Base-by-base conservation (phyloP, 2,797 vertebrate genomes). In the Esox lucius region DNA sequence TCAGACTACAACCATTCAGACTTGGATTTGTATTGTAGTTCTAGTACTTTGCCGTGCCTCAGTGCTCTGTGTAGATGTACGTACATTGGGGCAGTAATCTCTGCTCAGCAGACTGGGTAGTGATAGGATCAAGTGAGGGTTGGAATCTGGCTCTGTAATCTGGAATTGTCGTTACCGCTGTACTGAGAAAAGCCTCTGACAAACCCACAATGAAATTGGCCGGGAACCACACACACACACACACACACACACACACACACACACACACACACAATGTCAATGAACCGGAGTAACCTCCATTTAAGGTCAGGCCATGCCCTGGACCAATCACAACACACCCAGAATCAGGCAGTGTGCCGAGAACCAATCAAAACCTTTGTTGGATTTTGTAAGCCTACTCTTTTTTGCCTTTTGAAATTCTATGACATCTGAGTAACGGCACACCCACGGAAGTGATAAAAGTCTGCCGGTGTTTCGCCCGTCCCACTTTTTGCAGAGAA, bases 281-380 rank as follows among this genome's bases (percentile, higher is more conserved):
- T 91, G 92, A 94, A 93, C 93, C 90, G 26, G 56, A 91, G 92
- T 94, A 93, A 94, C 92, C 92, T 90, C 85, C 73, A 85, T 83
- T 83, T 86, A 93, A 94, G 92, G 92, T 93, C 89, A 94, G 91
- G 80, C 93, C 92, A 94, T 91, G 83, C 78, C 81, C 79, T 83
- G 85, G 84, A 81, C 93, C 93, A 93, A 94, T 94, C 90, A 89
- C 75, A 83, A 80, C 4, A 13, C 19, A 0, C 6, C 74, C 67
- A 82, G 86, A 88, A 92, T 93, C 92, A 93, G 89, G 93, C 92
- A 85, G 80, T 78, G 75, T 72, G 39, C 9, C 77, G 65, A 84
- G 69, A 89, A 87, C 93, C 92, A 94, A 94, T 94, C 87, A 90
- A 77, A 75, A 82, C 62, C 9, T 77, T 75, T 78, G 73, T 42